Conservation (phyloP, 2,797 vertebrate species). For the Pachyuromys duprasi region DNA sequence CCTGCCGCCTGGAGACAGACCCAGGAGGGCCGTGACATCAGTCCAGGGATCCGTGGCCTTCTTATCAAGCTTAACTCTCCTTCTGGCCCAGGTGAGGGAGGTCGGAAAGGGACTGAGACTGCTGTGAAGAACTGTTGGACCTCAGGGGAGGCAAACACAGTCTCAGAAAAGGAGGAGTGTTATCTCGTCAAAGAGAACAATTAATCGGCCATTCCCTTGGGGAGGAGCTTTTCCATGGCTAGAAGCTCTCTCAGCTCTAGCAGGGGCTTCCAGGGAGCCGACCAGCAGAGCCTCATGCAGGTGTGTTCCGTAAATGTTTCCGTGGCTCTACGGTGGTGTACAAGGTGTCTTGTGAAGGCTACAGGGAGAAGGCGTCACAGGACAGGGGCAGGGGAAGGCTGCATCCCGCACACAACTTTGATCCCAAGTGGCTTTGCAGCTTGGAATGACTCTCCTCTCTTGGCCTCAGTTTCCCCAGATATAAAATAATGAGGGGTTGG, state of each 20-base stretch:
- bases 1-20: not conserved
- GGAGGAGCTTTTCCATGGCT: constrained; percentile 59
- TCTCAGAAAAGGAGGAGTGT: constrained; percentile 48
- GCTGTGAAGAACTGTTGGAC: not conserved
- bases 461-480: not conserved
- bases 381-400: not conserved
- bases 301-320: not conserved
- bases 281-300: not conserved
- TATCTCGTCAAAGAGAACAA: constrained; percentile 56
- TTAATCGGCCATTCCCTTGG: constrained; percentile 54
- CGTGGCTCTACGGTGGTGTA: not conserved
- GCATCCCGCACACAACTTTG: not conserved
- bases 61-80: not conserved
- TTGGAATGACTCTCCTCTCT: not conserved
- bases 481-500: not conserved
- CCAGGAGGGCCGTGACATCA: not conserved
- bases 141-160: not conserved
- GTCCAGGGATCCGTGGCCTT: not conserved
- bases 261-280: not conserved
- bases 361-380: accelerated
- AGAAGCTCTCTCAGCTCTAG: not conserved
- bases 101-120: not conserved
- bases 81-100: not conserved
- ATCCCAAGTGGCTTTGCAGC: not conserved
- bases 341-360: not conserved